Percentiles rank a stretch among this genome's conserved stretches.
These are phyloP conservation scores for Athalia cordata DNA, from an alignment of 2,888 invertebrate species.

Conservation along the genomic window DNA sequence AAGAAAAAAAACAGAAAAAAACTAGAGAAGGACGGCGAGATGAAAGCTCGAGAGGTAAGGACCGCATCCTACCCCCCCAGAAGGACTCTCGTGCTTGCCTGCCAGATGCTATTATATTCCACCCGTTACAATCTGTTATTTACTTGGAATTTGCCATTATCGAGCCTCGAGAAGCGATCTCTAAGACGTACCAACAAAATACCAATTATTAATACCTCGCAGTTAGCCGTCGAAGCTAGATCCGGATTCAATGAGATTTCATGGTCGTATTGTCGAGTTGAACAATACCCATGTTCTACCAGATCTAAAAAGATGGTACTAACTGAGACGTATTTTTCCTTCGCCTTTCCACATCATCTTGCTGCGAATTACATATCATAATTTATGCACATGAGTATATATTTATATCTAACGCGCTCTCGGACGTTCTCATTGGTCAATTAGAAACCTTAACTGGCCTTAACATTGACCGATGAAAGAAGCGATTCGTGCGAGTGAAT, in stretches of 20 bases:
- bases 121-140: conserved; percentile 2
- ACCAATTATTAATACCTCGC: not conserved
- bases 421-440: not conserved
- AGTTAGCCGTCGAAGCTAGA: not conserved
- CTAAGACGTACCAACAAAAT: conserved; percentile 5
- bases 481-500: conserved; percentile 25
- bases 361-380: too few species aligned
- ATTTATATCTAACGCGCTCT: too few species aligned
- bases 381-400: too few species aligned
- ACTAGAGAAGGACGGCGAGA: not conserved
- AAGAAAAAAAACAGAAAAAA: not conserved
- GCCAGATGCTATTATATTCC: conserved; percentile 21
- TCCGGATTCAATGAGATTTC: not conserved
- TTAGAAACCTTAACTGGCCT: conserved; percentile 14
- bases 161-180: not conserved
- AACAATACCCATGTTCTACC: not conserved
- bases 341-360: too few species aligned
- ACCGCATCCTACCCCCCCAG: conserved; percentile 19
- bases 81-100: not conserved
- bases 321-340: not conserved
- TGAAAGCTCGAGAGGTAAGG: conserved; percentile 9
- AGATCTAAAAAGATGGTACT: too few species aligned
- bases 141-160: not conserved
- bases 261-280: not conserved
- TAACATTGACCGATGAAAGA: conserved; percentile 23